Base-by-base conservation (phyloP, 2,888 invertebrate species). In the Hirtodrosophila cameraria region DNA sequence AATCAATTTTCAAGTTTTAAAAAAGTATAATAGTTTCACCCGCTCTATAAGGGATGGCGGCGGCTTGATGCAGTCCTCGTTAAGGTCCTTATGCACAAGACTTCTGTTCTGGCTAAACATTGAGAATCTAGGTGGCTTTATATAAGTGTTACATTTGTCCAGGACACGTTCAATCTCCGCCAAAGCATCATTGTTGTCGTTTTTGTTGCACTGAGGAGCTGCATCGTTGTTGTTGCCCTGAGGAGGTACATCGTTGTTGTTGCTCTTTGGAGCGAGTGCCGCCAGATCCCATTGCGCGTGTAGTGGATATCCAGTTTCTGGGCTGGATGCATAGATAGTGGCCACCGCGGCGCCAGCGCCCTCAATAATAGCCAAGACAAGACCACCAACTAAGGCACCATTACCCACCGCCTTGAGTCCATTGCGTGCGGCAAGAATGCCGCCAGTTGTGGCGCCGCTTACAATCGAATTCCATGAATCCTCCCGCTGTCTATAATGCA, bases 381-480 rank as follows among this genome's bases (percentile, higher is more conserved):
- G 43, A 3, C 83, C 83, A 0, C 82, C 83, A 0, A 85, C 73
- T 11, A 82, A 20, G 0, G 82, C 82, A 8, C 80, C 80, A 27
- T 82, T 85, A 0, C 73, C 82, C 69, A 82, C 77, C 3, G 80
- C 83, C 27, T 77, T 73, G 2, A 81, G 11, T 1, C 82, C 82
- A 12, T 64, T 86, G 8, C 82, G 80, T 1, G 83, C 81, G 0
- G 83, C 83, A 0, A 86, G 60, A 15, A 83, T 70, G 0, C 81
- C 82, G 6, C 82, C 82, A 0, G 83, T 73, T 0, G 83, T 55
- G 3, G 82, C 82, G 4, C 82, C 82, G 9, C 82, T 85, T 0
- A 75, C 41, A 13, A 82, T 80, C 1, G 82, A 82, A 13, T 82
- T 82, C 83, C 85, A 82, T 0, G 75, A 58, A 18, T 82, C 82